Conservation (phyloP, 2,113 vertebrate genomes). For the Bubo bubo region DNA sequence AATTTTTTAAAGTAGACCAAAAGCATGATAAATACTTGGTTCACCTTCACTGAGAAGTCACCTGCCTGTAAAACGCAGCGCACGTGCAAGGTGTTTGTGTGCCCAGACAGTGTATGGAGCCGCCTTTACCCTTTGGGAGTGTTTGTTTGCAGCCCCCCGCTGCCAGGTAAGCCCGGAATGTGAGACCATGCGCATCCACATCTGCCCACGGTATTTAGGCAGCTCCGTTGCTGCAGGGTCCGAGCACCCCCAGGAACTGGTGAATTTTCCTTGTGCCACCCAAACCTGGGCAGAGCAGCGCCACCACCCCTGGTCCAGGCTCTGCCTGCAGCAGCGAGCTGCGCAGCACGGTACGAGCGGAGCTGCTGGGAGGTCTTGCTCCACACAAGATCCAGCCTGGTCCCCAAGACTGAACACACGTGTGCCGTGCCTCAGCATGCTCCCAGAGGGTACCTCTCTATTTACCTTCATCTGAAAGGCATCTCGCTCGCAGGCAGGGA, state of each 20-base stretch:
- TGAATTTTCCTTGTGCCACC: not conserved
- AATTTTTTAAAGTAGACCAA: not conserved
- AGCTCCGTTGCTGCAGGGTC: not conserved
- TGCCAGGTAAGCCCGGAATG: not conserved
- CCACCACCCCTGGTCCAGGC: not conserved
- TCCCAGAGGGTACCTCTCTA: not conserved
- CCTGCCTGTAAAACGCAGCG: not conserved
- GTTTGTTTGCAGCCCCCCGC: not conserved
- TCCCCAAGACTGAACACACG: fast-evolving
- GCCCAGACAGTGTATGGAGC: fast-evolving
- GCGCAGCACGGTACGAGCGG: not conserved
- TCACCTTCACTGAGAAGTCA: not conserved
- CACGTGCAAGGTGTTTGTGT: not conserved
- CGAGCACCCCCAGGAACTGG: not conserved
- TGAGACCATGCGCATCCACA: fast-evolving
- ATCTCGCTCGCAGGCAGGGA: not conserved
- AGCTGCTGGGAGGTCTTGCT: not conserved
- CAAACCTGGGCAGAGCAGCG: not conserved
- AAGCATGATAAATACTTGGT: not conserved
- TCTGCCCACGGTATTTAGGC: not conserved
- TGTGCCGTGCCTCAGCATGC: fast-evolving
- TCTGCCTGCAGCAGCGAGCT: fast-evolving
- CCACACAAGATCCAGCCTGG: not conserved
- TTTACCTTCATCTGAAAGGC: not conserved
- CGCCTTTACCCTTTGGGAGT: not conserved